Percentiles rank a stretch among this genome's conserved stretches.
Evolutionary conservation across 2,888 invertebrate species (phyloP).

Genomic region (Nephrotoma flavescens): DNA sequence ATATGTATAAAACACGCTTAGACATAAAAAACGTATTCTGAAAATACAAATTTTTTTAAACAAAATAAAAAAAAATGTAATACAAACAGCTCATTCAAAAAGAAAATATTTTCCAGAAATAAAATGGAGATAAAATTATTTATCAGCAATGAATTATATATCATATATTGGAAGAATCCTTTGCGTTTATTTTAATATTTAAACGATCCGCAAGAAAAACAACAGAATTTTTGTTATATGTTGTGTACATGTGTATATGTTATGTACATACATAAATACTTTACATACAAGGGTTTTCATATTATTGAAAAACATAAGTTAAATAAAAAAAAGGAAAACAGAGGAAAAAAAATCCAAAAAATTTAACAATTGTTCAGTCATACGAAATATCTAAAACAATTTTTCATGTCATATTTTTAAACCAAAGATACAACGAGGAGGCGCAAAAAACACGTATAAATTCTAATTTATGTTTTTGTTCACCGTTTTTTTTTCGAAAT

Average conservation of each 20-base stretch:
- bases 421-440: not conserved
- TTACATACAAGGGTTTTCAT: not conserved
- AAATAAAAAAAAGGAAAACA: not conserved
- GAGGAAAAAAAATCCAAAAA: not conserved
- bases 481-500: not conserved
- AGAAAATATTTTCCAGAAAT: not conserved
- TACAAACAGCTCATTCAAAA: not conserved
- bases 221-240: not conserved
- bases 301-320: not conserved
- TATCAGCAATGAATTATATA: not conserved
- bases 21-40: not conserved
- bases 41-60: not conserved
- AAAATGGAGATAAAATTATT: not conserved
- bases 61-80: not conserved
- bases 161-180: not conserved
- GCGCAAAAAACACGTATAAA: not conserved
- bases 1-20: not conserved
- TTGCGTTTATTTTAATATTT: not conserved
- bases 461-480: not conserved
- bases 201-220: not conserved
- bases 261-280: not conserved
- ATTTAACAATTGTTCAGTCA: not conserved
- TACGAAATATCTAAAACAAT: not conserved
- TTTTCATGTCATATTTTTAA: not conserved
- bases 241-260: not conserved